Base-by-base conservation (phyloP, 64 coral and sea anemone species). In the Porites lutea region DNA sequence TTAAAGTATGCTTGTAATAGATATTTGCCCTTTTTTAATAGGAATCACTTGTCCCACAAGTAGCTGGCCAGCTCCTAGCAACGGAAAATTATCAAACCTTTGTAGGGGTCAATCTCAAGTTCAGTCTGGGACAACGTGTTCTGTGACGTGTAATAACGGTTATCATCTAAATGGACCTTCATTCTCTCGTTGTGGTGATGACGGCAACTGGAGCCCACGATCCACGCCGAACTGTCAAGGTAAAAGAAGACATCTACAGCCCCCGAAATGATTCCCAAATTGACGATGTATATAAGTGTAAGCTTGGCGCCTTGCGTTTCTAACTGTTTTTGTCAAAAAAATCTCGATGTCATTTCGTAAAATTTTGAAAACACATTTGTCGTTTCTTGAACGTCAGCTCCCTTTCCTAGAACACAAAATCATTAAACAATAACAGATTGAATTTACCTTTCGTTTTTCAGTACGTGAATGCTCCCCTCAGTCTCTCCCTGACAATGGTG, bases 201-300 rank as follows among this genome's bases (percentile, higher is more conserved):
- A 89, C 71, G 92, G 87, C 16, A 75, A 65, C 11, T 94, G 92
- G 92, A 23, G 74, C 66, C 92, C 92, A 46, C 89, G 79, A 21
- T 37, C 70, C 52, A 80, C 68, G 3, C 58, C 92, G 4, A 74
- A 52, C 20, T 94, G 92, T 74, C 62, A 27, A 94, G 92, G 92
- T 90, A 64, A 89, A 48, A 65, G 6, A 14, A 23, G 57, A 11
- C 15, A 16, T 47, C 5, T 46, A 46, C 57, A 63, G 79, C 12
- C 6, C 15, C 16, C 27, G 27, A 37, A 37, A 37, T 37, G 27
- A 37, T 37, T 1, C 27, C 27, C 27, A 37, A 37, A 37, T 23
- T 37, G 55, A 18, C 46, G 23, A 48, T 19, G 21, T 13, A 19
- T 65, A 83, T 62, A 48, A 20, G 45, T 19, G n/a, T 65, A 47